Evolutionary conservation across 1,140 invertebrate species (phyloP), one percentile per base, ranked within the genome.

Genomic region (Neotoxoptera formosana): DNA sequence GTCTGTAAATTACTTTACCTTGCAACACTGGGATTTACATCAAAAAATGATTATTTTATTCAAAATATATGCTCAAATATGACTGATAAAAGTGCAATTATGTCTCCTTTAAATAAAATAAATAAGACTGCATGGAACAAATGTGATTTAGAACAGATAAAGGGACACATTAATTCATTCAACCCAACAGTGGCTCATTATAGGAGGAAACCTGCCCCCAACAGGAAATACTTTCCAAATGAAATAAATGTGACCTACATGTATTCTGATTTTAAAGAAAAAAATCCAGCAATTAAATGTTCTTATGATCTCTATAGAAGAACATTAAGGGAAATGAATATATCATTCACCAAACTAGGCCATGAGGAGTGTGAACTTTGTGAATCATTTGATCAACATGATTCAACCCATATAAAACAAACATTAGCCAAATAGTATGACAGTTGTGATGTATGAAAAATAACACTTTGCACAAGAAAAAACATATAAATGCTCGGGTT

Each of bases 151-250:
- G 76, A 81, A 81, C 51, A 25, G 6, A 81, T 81, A 17, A 81
- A 81, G 76, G n/a, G 0, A 34, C 94, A 94, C 51, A 93, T 94
- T 83, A 83, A 93, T 86, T 88, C 76, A 34, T 94, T 94, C 51
- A 91, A 94, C 41, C 94, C 94, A 47, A 41, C 81, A n/a, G 94
- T 94, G 36, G 94, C 94, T 45, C 94, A 94, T 86, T 94, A 94
- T 90, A 90, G 94, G n/a, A 41, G 94, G 47, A 94, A 94, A 90
- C 94, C 94, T 91, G 94, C 94, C 0, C 94, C 94, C 21, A 94
- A 94, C 11, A 93, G 45, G 60, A 67, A 56, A 47, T 94, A 94
- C 93, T 90, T 94, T 14, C 94, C 94, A n/a, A 93, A 93, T 83
- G 94, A 94, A 56, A 83, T 94, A 20, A 88, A 53, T 34, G 93